Base-by-base conservation (phyloP, 2,888 invertebrate genomes). In the Andrena trimmerana region DNA sequence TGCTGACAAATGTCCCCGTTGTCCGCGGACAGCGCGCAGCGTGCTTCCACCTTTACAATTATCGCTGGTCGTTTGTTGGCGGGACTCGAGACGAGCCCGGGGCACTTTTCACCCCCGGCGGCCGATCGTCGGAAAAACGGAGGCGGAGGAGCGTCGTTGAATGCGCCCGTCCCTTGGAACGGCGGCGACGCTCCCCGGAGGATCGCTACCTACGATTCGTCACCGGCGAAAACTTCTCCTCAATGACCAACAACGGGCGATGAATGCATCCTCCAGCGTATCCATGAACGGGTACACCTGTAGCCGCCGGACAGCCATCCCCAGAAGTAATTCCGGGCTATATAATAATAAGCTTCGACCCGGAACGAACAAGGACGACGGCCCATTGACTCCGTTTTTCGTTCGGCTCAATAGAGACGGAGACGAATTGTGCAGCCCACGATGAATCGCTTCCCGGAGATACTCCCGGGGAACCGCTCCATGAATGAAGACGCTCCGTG, bases 1-100 rank as follows among this genome's bases (percentile, higher is more conserved):
- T 33, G 29, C 80, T 88, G 87, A 90, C 90, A 91, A 92, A 90
- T 90, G 87, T 84, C 65, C 60, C 31, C 67, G 82, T 89, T 88
- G 89, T 90, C 48, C 75, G 50, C 4, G 62, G 70, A 67, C 71
- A 70, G 74, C 65, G 62, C 66, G 75, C 71, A 70, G 74, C 65
- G 62, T 68, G 75, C 62, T 24, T 31, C 66, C 48, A 59, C 63
- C 75, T 81, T 83, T 74, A 88, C 88, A 81, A 74, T 88, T 78
- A 77, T 36, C 66, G 75, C 66, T 59, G 63, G 78, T 72, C 75
- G 76, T 63, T 67, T 57, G 62, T 76, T 74, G 71, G 67, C 59
- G 50, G 68, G 72, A 78, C 77, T 72, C 27, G 74, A 69, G 81
- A 54, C 74, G 70, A 59, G 20, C 13, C 48, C 70, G 13, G 69